These are phyloP conservation scores for Dermatophagoides farinae DNA, from an alignment of 1,140 invertebrate species.

Conservation along the genomic window DNA sequence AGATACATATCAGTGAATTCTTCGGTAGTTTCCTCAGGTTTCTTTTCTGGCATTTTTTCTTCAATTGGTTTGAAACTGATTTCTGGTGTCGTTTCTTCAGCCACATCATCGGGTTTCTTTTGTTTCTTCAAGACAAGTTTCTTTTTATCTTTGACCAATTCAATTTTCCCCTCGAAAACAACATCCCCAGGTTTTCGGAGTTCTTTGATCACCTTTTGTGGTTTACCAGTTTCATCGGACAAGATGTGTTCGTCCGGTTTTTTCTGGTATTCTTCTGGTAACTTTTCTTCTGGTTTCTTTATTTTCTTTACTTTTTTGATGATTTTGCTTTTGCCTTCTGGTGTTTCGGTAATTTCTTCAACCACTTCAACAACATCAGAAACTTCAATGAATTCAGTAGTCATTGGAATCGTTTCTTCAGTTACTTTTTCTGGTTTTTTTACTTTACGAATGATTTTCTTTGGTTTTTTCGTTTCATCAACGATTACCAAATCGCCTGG, in stretches of 20 bases:
- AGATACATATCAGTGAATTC: background rate
- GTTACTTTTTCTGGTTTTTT: background rate
- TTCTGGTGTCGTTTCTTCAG: too few species aligned
- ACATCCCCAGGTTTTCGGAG: conserved; percentile 10
- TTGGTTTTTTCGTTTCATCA: background rate
- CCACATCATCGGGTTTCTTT: too few species aligned
- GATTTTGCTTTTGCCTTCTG: background rate
- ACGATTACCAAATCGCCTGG: too few species aligned
- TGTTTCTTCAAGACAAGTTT: too few species aligned
- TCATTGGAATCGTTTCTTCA: background rate
- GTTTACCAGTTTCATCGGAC: background rate
- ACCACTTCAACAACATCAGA: background rate
- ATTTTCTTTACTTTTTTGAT: background rate
- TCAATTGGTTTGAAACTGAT: conserved; percentile 23
- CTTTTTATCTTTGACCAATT: conserved; percentile 11
- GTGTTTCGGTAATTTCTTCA: background rate
- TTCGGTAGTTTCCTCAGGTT: background rate
- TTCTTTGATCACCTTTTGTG: background rate
- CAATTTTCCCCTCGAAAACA: too few species aligned
- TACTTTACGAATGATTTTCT: background rate
- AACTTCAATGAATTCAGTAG: background rate
- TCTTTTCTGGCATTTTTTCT: conserved; percentile 18
- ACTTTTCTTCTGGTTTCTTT: background rate
- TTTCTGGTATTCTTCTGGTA: background rate
- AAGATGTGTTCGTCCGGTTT: background rate